phyloP scores from a whole-genome alignment of 2,888 invertebrate genomes.

The Pandemis heparana region DNA sequence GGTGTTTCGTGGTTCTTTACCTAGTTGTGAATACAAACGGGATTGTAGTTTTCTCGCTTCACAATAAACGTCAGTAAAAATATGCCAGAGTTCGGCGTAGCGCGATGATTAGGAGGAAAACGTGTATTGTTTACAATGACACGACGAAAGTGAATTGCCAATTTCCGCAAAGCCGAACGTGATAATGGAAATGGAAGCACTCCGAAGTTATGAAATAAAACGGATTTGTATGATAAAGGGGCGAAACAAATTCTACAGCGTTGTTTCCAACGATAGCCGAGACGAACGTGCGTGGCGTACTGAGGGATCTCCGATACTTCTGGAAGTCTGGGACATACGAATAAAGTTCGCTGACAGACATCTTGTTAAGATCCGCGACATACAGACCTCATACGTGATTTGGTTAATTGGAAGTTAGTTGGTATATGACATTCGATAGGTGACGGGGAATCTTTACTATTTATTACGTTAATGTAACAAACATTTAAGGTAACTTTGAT shows the following conservation, averaged over 20 bases:
- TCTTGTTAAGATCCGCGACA: slow-evolving; percentile 19
- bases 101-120: slow-evolving; percentile 25
- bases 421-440: background rate
- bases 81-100: background rate
- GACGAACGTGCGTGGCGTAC: slow-evolving; percentile 17
- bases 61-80: background rate
- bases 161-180: slow-evolving; percentile 40
- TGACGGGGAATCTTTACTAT: background rate
- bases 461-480: background rate
- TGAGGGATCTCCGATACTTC: slow-evolving; percentile 16
- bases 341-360: slow-evolving; percentile 21
- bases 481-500: too few species aligned
- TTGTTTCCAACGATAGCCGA: slow-evolving; percentile 22
- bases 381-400: slow-evolving; percentile 8
- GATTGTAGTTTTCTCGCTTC: background rate
- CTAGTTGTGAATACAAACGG: too few species aligned
- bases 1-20: too few species aligned
- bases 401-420: background rate
- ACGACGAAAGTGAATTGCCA: slow-evolving; percentile 40
- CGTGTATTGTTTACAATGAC: slow-evolving; percentile 35
- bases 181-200: slow-evolving; percentile 39
- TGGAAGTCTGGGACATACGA: background rate
- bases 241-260: slow-evolving; percentile 18
- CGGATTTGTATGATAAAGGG: slow-evolving; percentile 34
- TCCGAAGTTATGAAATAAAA: slow-evolving; percentile 35